phyloP scores from a whole-genome alignment of 2,113 vertebrate genomes.

The Lampris megalopsis region DNA sequence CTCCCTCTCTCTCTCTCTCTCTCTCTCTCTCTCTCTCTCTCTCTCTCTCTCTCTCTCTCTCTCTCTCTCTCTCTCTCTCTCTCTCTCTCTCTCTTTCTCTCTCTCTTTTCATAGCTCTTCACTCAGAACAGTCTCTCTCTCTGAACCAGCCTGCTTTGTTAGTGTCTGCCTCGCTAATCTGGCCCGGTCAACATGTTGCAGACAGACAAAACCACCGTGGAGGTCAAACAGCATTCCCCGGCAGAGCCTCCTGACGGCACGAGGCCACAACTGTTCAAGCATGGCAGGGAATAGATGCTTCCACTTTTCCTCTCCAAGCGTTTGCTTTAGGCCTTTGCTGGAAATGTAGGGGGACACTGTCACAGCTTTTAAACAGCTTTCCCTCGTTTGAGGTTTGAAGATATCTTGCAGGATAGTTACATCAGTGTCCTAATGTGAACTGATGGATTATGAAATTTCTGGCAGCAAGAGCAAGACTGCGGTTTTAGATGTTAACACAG shows the following conservation, averaged over 20 bases:
- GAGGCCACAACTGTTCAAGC: background rate
- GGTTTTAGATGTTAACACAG: slow-evolving; percentile 47
- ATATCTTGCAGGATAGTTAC: background rate
- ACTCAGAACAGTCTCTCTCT: slow-evolving; percentile 3
- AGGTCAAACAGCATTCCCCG: slow-evolving; percentile 53
- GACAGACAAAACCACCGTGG: slow-evolving; percentile 45
- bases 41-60: background rate
- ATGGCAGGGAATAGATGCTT: slow-evolving; percentile 15
- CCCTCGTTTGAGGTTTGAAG: slow-evolving; percentile 11
- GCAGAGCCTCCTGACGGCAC: slow-evolving; percentile 24
- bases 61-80: background rate
- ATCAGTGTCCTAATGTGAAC: slow-evolving; percentile 20
- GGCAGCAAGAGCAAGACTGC: background rate
- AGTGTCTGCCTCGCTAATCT: slow-evolving; percentile 48
- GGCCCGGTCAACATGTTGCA: slow-evolving; percentile 42
- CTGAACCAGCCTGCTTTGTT: slow-evolving; percentile 36
- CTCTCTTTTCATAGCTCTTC: slow-evolving; percentile 4
- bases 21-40: background rate
- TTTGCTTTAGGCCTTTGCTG: background rate
- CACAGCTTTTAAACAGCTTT: background rate
- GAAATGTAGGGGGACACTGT: too few species aligned
- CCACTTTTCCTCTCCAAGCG: background rate
- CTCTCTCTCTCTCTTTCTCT: slow-evolving; percentile 11
- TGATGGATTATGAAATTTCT: slow-evolving; percentile 32
- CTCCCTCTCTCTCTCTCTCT: background rate